Evolutionary conservation across 2,797 vertebrate species (phyloP), one percentile per base, ranked within the genome.

Genomic region (Chaetophractus vellerosus): DNA sequence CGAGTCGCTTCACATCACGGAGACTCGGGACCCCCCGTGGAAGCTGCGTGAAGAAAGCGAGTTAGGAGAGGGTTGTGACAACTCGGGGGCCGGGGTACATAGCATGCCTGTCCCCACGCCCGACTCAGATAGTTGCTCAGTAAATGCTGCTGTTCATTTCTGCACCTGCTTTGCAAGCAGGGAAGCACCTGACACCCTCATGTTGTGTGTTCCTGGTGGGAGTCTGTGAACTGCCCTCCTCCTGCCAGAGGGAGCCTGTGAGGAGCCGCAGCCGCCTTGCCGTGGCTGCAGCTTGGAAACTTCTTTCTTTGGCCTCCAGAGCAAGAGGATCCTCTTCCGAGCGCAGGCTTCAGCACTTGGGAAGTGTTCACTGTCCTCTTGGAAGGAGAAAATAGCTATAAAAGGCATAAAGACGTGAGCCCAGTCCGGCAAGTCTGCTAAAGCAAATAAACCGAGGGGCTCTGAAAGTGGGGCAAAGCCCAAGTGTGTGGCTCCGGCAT

Each of bases 291-390:
- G 28, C 83, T 71, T 6, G 0, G 28, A 72, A 61, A n/a, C 24
- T 10, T 50, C 48, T 74, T 81, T 66, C 59, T 66, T 63, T 52
- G 50, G 63, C 31, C 18, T 33, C 84, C 50, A 59, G 28, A 83
- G 38, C 75, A 68, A 23, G 55, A 48, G 26, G 26, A 36, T 16
- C 45, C 38, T 4, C 33, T n/a, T 66, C 31, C 23, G 16, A 18
- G 28, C 12, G 2, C 5, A n/a, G 18, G 57, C 76, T n/a, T 16
- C 0, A 1, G 10, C 28, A 36, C 26, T 45, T 36, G 1, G 1
- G 0, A 31, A 71, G 63, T 66, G 36, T 26, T 81, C 15, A 9
- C 8, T 75, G 59, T 31, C 55, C 64, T 79, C 71, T 33, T 41
- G 48, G 69, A 74, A 45, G 36, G 36, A 81, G 68, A 78, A 68